Conservation (phyloP, 2,888 invertebrate species). For the Parelbella ahira region DNA sequence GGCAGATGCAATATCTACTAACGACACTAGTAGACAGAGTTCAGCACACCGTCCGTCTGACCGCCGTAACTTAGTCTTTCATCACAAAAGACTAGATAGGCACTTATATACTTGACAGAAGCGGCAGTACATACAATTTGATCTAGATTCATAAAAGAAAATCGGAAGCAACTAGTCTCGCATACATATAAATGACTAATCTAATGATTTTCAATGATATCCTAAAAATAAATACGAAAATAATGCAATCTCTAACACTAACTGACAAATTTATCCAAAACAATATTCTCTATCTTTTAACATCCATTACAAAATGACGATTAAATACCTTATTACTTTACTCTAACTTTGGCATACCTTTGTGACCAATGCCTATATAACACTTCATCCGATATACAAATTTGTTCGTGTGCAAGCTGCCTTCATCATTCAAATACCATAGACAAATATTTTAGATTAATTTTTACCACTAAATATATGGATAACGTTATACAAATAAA, state of each 20-base stretch:
- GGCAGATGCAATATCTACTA: constrained; percentile 1
- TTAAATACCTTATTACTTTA: constrained; percentile 31
- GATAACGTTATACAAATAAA: no score
- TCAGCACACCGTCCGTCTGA: not conserved
- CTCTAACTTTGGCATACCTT: constrained; percentile 69
- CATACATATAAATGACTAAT: no score
- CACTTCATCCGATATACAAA: constrained; percentile 1
- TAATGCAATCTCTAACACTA: constrained; percentile 7
- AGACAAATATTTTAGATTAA: no score
- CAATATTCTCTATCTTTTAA: not conserved
- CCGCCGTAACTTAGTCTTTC: constrained; percentile 46
- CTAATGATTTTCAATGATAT: no score
- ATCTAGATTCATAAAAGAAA: no score
- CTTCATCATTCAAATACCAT: not conserved
- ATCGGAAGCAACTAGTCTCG: no score
- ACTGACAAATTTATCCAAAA: no score
- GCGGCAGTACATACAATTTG: no score
- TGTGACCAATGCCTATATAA: constrained; percentile 57
- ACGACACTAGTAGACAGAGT: not conserved
- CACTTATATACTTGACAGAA: constrained; percentile 24
- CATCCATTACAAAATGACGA: constrained; percentile 32
- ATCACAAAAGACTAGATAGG: constrained; percentile 45
- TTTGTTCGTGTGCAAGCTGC: not conserved
- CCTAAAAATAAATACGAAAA: constrained; percentile 23
- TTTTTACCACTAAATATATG: no score